phyloP scores from a whole-genome alignment of 1,140 invertebrate genomes.

The Bombus superbus region DNA sequence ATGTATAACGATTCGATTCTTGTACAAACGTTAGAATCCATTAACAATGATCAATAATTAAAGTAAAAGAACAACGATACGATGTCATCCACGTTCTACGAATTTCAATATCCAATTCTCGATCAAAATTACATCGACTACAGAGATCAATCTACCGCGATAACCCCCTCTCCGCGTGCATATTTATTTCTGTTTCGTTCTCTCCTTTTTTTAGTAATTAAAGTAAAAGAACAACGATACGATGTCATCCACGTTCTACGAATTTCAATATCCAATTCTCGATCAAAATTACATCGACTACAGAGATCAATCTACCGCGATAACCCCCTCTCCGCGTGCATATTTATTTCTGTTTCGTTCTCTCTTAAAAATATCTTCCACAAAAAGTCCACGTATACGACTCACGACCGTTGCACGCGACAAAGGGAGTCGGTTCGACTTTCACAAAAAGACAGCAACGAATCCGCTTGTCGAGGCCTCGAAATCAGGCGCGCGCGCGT shows the following conservation, averaged over 20 bases:
- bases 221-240: too few species aligned
- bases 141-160: neutral
- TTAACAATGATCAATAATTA: too few species aligned
- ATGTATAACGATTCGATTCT: too few species aligned
- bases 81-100: too few species aligned
- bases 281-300: too few species aligned
- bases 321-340: neutral
- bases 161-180: neutral
- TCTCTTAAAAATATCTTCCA: neutral
- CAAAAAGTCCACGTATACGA: neutral
- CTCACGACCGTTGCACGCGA: slow-evolving; percentile 12
- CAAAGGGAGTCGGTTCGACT: slow-evolving; percentile 32
- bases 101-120: too few species aligned
- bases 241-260: too few species aligned
- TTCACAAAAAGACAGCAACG: slow-evolving; percentile 41
- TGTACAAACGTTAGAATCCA: too few species aligned
- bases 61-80: too few species aligned
- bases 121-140: too few species aligned
- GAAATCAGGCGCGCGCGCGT: slow-evolving; percentile 55
- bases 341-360: neutral
- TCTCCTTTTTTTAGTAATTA: neutral
- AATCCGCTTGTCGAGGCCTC: slow-evolving; percentile 20
- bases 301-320: neutral
- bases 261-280: too few species aligned
- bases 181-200: neutral